Evolutionary conservation across 1,140 invertebrate genomes (phyloP).

Genomic region (Charaxes varanes): DNA sequence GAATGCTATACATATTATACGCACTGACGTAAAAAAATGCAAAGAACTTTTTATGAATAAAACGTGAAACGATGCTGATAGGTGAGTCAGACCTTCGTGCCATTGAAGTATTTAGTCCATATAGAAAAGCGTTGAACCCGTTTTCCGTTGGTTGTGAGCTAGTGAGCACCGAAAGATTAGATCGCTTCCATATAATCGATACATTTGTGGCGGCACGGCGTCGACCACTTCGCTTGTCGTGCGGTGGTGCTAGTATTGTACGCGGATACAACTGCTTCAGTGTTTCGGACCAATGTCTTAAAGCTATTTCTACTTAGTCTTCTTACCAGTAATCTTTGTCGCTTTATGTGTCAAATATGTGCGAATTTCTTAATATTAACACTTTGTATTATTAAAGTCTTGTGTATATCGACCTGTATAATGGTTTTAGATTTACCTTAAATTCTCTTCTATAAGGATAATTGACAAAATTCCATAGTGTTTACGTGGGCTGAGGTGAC

Average conservation of each 20-base stretch:
- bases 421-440: constrained; percentile 69
- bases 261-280: constrained; percentile 62
- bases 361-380: constrained; percentile 65
- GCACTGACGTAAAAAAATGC: too few relatives aligned
- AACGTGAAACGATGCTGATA: too few relatives aligned
- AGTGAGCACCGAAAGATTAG: constrained; percentile 23
- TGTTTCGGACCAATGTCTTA: constrained; percentile 70
- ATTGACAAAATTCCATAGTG: constrained; percentile 50
- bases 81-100: constrained; percentile 21
- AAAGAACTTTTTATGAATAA: too few relatives aligned
- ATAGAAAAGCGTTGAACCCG: constrained; percentile 12
- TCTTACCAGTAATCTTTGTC: constrained; percentile 61
- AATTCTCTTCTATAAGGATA: constrained; percentile 62
- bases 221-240: constrained; percentile 41
- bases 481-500: constrained; percentile 44
- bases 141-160: constrained; percentile 32
- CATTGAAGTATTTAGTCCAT: constrained; percentile 19
- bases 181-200: constrained; percentile 40
- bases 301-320: constrained; percentile 53
- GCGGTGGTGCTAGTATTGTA: constrained; percentile 64
- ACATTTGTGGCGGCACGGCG: constrained; percentile 17
- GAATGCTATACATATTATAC: too few relatives aligned
- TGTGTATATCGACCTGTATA: constrained; percentile 71
- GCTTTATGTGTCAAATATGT: constrained; percentile 74
- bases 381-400: constrained; percentile 42